Percentiles rank a stretch among this genome's conserved stretches.
These are phyloP conservation scores for Metalampra italica DNA, from an alignment of 2,888 invertebrate genomes.

Conservation along the genomic window DNA sequence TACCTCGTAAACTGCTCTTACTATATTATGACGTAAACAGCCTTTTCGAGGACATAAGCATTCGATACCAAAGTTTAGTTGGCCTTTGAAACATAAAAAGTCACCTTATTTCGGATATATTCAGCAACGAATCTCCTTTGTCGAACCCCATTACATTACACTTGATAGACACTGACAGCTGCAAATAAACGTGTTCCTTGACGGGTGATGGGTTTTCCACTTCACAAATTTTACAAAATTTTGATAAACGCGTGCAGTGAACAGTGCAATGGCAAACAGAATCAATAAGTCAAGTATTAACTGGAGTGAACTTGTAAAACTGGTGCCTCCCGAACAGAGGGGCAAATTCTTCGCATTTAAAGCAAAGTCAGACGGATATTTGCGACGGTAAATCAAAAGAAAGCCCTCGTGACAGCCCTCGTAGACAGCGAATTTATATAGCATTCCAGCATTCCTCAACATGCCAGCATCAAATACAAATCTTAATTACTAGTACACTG, in stretches of 20 bases:
- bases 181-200: background rate
- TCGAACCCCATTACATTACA: background rate
- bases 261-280: slow-evolving; percentile 45
- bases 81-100: background rate
- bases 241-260: background rate
- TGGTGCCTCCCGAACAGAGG: slow-evolving; percentile 48
- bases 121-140: background rate
- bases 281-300: slow-evolving; percentile 48
- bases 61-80: background rate
- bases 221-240: background rate
- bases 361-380: slow-evolving; percentile 53
- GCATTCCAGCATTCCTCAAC: background rate
- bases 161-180: background rate
- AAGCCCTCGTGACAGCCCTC: no score
- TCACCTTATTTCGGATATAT: background rate
- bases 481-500: no score
- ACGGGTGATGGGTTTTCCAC: background rate
- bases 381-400: slow-evolving; percentile 36
- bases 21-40: no score
- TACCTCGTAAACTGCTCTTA: no score
- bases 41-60: background rate
- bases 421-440: no score
- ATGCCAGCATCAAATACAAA: background rate
- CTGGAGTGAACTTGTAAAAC: slow-evolving; percentile 53
- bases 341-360: slow-evolving; percentile 51